These are phyloP conservation scores for Halocaridina rubra DNA, from an alignment of 2,888 invertebrate genomes.

Conservation along the genomic window DNA sequence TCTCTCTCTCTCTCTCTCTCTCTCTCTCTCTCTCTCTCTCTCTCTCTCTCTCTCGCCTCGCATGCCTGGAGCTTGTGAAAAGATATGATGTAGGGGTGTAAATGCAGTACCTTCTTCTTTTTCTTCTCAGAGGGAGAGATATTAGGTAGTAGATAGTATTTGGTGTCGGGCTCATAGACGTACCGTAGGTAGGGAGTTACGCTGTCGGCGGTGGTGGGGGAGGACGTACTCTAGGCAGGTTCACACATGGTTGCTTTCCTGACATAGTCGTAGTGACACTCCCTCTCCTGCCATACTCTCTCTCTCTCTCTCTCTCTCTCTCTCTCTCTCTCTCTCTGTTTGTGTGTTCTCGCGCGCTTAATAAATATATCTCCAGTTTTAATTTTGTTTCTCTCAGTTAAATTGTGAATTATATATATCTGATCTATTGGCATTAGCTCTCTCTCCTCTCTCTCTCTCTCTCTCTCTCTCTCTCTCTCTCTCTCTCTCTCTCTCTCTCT, in stretches of 20 bases:
- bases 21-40: constrained; percentile 5
- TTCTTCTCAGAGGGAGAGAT: too few relatives aligned
- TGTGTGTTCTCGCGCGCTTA: too few relatives aligned
- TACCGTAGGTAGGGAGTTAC: too few relatives aligned
- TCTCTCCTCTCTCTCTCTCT: neutral
- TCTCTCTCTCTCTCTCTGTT: neutral
- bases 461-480: neutral
- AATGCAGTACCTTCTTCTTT: too few relatives aligned
- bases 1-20: neutral
- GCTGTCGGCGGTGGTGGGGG: neutral
- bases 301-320: neutral
- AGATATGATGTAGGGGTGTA: neutral
- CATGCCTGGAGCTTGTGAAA: neutral
- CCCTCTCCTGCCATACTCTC: neutral
- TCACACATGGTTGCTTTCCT: neutral
- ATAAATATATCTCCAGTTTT: neutral
- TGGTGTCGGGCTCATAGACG: too few relatives aligned
- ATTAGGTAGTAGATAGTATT: too few relatives aligned
- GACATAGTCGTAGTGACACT: neutral
- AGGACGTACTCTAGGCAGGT: neutral
- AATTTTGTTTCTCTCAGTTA: neutral
- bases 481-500: neutral
- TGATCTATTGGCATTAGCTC: neutral
- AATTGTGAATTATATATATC: neutral
- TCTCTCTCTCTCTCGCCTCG: too few relatives aligned